Evolutionary conservation across 1,140 invertebrate genomes (phyloP), one percentile per base, ranked within the genome.

Genomic region (Drosophila arizonae): DNA sequence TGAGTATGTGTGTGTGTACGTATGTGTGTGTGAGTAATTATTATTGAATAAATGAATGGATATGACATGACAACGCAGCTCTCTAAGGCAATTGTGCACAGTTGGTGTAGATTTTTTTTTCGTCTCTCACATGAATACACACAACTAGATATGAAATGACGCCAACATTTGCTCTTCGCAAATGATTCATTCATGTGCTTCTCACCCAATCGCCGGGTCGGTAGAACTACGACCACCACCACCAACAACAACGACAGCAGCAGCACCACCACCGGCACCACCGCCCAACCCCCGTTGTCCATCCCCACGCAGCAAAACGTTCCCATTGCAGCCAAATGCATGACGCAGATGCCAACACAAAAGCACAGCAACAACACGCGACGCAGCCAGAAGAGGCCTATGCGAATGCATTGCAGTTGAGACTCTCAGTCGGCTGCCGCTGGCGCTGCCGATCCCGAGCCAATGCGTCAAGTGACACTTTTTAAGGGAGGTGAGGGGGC

Each of bases 131-230:
- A 24, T 36, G 30, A 45, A 52, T 36, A 58, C 51, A 69, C 62
- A 51, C 46, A 51, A 28, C 21, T 54, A 69, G 65, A 55, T 43
- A 62, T 62, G 43, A 79, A 76, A 87, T 86, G 82, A 81, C 85
- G 72, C 81, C 82, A 86, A 79, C 72, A 68, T 73, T 78, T 48
- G 68, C 69, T 76, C 78, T 70, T 81, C 60, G 48, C 54, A 52
- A 82, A 77, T 88, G 82, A 87, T 87, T 87, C 82, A 87, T 88
- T 87, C 84, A 87, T 79, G 56, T 55, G 45, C 46, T 26, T 46
- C 52, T 52, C 62, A 51, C 60, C 60, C 52, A 57, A 24, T 72
- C 56, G 39, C 62, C 54, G 30, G 33, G 54, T 28, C 61, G 43
- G 46, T 55, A 36, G 28, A 39, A 51, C 55, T 54, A 64, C 71